Base-by-base conservation (phyloP, 2,797 vertebrate genomes). In the Peromyscus aztecus region DNA sequence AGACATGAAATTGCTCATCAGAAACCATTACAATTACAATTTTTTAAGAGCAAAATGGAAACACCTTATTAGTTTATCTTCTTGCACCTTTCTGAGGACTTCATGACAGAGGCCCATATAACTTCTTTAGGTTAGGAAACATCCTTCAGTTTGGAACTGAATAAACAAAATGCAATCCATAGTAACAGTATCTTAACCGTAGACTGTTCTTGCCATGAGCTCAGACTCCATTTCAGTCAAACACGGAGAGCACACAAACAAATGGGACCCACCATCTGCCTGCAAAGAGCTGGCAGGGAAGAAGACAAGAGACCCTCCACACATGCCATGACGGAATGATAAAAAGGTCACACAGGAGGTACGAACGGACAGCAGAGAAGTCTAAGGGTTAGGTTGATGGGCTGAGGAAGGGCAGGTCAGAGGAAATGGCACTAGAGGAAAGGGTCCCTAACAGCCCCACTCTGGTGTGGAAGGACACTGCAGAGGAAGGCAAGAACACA, bases 11-110 rank as follows among this genome's bases (percentile, higher is more conserved):
- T 14, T 75, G 88, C 57, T 96, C 19, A 88, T 85, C 24, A 96
- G 73, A 96, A 94, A 89, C 12, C 24, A 85, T 46, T 91, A 63
- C 21, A 90, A 57, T 59, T 86, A 86, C n/a, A 87, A 82, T n/a
- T 71, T 46, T 93, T 37, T 89, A 59, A 19, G 69, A 59, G 67
- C 89, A 96, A 94, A 59, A 1, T 83, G 27, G 81, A 89, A 92
- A 67, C 55, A 52, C 27, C 46, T 71, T 71, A 90, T 52, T n/a
- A 71, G 59, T 63, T 93, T 29, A 86, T 81, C 40, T 92, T 92
- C 81, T 63, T 81, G 2, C 23, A 94, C 27, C 40, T 93, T 95
- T 49, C 49, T 27, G 91, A 92, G 31, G 52, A 87, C n/a, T 89
- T 14, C 69, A 86, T 75, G 82, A 69, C 24, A 14, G 77, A 67